Evolutionary conservation across 64 coral and sea anemone genomes (phyloP).

Genomic region (Hydrozoanthus tunicans): DNA sequence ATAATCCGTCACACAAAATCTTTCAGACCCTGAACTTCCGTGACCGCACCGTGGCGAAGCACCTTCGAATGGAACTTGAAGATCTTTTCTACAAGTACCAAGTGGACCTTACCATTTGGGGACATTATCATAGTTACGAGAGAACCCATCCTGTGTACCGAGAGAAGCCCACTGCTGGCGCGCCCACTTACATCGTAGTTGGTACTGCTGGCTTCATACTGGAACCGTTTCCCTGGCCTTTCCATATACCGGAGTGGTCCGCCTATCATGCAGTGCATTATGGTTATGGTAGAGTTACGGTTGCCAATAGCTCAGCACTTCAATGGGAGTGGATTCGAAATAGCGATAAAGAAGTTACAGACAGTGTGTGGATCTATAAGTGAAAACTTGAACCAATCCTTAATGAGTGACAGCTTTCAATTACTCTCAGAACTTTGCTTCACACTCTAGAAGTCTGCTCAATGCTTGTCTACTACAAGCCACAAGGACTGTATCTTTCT

Average conservation of each 20-base stretch:
- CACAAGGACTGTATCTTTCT: too few species aligned
- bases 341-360: slow-evolving; percentile 51
- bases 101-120: slow-evolving; percentile 74
- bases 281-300: slow-evolving; percentile 75
- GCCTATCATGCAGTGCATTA: slow-evolving; percentile 63
- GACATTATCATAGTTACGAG: slow-evolving; percentile 83
- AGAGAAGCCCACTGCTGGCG: slow-evolving; percentile 21
- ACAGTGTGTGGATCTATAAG: slow-evolving; percentile 68
- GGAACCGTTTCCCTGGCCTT: slow-evolving; percentile 46
- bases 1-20: background rate
- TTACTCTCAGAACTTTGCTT: too few species aligned
- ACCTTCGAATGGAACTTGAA: slow-evolving; percentile 59
- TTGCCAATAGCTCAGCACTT: slow-evolving; percentile 59
- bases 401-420: too few species aligned
- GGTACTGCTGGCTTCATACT: slow-evolving; percentile 71
- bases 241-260: slow-evolving; percentile 52
- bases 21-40: slow-evolving; percentile 31
- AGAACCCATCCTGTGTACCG: slow-evolving; percentile 70
- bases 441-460: too few species aligned
- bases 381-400: background rate
- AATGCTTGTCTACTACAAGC: too few species aligned
- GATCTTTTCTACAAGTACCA: slow-evolving; percentile 65
- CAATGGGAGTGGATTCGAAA: slow-evolving; percentile 75
- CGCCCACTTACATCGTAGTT: slow-evolving; percentile 65
- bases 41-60: slow-evolving; percentile 36